Evolutionary conservation across 2,888 invertebrate species (phyloP).

Genomic region (Cyclophora punctaria): DNA sequence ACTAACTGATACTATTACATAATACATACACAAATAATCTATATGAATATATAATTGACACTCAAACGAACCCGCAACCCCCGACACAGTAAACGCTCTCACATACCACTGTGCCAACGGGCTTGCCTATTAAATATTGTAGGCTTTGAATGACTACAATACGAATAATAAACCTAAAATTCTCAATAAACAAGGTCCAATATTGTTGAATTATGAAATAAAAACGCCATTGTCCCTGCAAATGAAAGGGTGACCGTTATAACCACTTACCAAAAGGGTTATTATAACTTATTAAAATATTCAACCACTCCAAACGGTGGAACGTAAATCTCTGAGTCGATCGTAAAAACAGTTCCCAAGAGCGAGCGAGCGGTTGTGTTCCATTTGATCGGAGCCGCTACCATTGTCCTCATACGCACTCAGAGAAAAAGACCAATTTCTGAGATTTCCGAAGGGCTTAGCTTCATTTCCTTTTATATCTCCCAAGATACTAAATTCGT

Average conservation of each 20-base stretch:
- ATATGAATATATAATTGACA: no score
- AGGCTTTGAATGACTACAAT: no score
- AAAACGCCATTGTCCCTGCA: slow-evolving; percentile 26
- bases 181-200: neutral
- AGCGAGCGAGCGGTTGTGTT: slow-evolving; percentile 56
- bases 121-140: no score
- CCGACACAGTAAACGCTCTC: no score
- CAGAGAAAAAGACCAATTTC: slow-evolving; percentile 68
- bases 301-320: slow-evolving; percentile 50
- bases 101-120: no score
- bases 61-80: no score
- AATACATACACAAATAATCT: no score
- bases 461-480: slow-evolving; percentile 75
- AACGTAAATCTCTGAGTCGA: slow-evolving; percentile 60
- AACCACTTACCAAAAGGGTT: slow-evolving; percentile 31
- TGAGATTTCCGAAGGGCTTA: slow-evolving; percentile 74
- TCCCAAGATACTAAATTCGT: slow-evolving; percentile 74
- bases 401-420: slow-evolving; percentile 69
- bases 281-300: slow-evolving; percentile 54
- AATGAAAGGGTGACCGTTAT: slow-evolving; percentile 38
- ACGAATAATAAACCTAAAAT: no score
- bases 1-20: no score
- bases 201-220: slow-evolving; percentile 11
- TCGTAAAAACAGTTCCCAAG: slow-evolving; percentile 67
- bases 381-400: slow-evolving; percentile 53